Evolutionary conservation across 1,140 invertebrate species (phyloP).

Genomic region (Fopius arisanus): DNA sequence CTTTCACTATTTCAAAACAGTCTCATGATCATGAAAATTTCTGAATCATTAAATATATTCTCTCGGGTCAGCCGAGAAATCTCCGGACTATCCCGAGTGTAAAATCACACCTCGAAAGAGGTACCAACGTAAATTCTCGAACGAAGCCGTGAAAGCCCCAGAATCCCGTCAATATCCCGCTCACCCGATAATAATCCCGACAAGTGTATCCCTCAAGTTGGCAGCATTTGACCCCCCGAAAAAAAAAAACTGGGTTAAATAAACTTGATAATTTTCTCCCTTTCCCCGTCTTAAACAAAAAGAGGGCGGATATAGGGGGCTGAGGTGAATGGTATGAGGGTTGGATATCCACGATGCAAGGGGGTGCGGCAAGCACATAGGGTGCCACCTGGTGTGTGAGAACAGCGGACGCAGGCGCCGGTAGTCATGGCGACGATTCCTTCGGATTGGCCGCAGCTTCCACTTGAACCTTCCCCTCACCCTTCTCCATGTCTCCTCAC

Average conservation of each 20-base stretch:
- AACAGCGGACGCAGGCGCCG: constrained; percentile 57
- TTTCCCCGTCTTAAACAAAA: background rate
- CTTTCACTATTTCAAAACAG: too few species aligned
- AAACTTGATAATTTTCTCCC: constrained; percentile 38
- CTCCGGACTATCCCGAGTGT: too few species aligned
- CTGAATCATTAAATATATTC: too few species aligned
- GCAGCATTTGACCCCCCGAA: constrained; percentile 44
- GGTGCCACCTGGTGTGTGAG: constrained; percentile 20
- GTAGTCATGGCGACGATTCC: constrained; percentile 63
- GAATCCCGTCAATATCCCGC: too few species aligned
- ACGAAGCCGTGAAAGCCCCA: too few species aligned
- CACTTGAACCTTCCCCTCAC: constrained; percentile 57
- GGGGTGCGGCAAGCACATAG: background rate
- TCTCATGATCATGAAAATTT: too few species aligned
- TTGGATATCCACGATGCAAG: background rate
- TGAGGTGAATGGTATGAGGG: background rate
- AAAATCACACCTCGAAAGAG: too few species aligned
- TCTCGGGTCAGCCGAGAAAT: too few species aligned
- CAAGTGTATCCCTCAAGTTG: constrained; percentile 46
- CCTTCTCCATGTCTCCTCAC: constrained; percentile 34
- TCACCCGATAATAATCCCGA: background rate
- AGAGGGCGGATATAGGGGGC: constrained; percentile 2
- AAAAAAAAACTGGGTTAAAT: constrained; percentile 61
- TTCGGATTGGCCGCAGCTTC: constrained; percentile 64
- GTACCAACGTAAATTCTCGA: too few species aligned